A percentile compares a stretch with the other conserved stretches of the same genome.
phyloP scores from a whole-genome alignment of 23 tunicate genomes.

The Ascidia mentula region DNA sequence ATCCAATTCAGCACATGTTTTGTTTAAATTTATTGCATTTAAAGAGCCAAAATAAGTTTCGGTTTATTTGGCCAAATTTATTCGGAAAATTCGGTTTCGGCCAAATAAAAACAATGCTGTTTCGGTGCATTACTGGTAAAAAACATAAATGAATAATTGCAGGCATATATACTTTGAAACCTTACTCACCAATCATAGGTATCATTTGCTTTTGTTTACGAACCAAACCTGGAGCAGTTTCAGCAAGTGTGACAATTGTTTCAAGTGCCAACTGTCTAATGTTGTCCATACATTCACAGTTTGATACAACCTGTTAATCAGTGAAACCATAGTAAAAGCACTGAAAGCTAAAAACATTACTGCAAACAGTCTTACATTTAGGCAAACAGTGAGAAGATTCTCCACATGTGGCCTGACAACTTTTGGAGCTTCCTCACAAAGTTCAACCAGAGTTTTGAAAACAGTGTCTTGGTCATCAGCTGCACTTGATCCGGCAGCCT shows the following conservation, averaged over 20 bases:
- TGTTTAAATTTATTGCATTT: too few relatives aligned
- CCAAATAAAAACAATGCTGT: too few relatives aligned
- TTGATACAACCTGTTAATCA: slow-evolving; percentile 43
- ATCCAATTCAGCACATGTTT: too few relatives aligned
- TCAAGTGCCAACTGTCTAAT: slow-evolving; percentile 90
- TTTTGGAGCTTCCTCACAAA: slow-evolving; percentile 97
- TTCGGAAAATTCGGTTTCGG: too few relatives aligned
- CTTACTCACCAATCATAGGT: slow-evolving; percentile 57
- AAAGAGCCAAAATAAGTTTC: too few relatives aligned
- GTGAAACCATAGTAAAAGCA: background rate
- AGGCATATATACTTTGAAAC: background rate
- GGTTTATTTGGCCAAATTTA: too few relatives aligned
- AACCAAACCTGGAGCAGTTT: slow-evolving; percentile 84
- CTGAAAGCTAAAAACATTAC: too few relatives aligned
- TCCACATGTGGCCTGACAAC: slow-evolving; percentile 60
- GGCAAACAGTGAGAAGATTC: slow-evolving; percentile 44
- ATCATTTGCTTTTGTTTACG: slow-evolving; percentile 76
- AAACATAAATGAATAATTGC: too few relatives aligned
- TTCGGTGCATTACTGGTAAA: too few relatives aligned
- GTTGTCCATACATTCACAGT: slow-evolving; percentile 65
- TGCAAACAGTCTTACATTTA: slow-evolving; percentile 42
- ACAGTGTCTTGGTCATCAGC: slow-evolving; percentile 72
- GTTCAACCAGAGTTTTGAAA: slow-evolving; percentile 79
- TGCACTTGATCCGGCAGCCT: slow-evolving; percentile 74
- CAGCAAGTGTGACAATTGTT: slow-evolving; percentile 82